Base-by-base conservation (phyloP, 2,888 invertebrate genomes). In the Dolomedes plantarius region DNA sequence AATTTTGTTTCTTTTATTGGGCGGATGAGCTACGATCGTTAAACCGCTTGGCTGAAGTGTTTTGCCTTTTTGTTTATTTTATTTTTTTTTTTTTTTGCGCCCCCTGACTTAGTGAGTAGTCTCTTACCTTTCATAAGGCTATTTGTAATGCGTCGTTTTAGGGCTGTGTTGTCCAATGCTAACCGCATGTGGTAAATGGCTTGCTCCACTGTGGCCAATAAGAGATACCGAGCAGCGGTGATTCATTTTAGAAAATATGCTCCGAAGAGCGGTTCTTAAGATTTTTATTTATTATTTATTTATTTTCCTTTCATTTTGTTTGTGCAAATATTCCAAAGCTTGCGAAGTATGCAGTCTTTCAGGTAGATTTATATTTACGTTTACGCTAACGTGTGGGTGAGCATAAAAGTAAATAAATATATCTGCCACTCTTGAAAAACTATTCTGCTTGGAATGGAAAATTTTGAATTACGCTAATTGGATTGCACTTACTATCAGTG, bases 1-100 rank as follows among this genome's bases (percentile, higher is more conserved):
- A 65, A 72, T 79, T 69, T 79, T 72, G 46, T 29, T 64, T 79
- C 50, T 65, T 65, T 65, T 29, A 65, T 29, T 31, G 65, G 65
- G 65, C 65, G 65, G 29, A 65, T 65, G 31, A 65, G 65, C 31
- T 65, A 29, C 31, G 29, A 65, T 65, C 31, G 65, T 31, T 65
- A 65, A 31, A 65, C 65, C 65, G 65, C 31, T 65, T 13, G 56
- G 56, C 11, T 56, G 19, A 56, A 23, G 56, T 31, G 29, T 31
- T 31, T 29, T 29, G 19, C 27, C 62, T 62, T 27, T 62, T 62
- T 28, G 6, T 28, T 28, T 28, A n/a, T n/a, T n/a, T n/a, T n/a
- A n/a, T n/a, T n/a, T n/a, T 46, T 16, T 23, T 56, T 19, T 23
- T 1, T 23, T 23, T 56, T 7, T 56, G 7, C 23, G 56, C 56